A percentile compares a stretch with the other conserved stretches of the same genome.
These are phyloP conservation scores for Pogonus chalceus DNA, from an alignment of 1,140 invertebrate species.

Conservation along the genomic window DNA sequence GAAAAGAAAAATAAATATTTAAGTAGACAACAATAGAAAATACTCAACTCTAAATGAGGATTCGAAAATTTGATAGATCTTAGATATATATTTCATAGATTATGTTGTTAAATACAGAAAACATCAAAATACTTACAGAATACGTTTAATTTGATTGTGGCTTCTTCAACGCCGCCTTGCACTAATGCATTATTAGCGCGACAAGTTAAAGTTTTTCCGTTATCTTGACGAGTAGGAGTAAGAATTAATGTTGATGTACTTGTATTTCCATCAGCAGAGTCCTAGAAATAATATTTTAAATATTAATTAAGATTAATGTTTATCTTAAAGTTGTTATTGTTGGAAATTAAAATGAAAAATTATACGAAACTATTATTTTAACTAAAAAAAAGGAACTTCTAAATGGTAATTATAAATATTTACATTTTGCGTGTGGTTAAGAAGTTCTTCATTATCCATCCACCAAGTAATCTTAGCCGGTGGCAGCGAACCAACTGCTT, in stretches of 20 bases:
- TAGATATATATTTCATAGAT: too few relatives aligned
- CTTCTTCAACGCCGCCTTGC: constrained; percentile 59
- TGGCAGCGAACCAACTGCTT: constrained; percentile 68
- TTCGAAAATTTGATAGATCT: too few relatives aligned
- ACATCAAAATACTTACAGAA: constrained; percentile 70
- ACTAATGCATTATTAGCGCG: constrained; percentile 69
- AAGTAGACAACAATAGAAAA: too few relatives aligned
- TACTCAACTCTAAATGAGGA: too few relatives aligned
- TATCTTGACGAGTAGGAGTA: constrained; percentile 62
- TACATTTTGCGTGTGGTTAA: constrained; percentile 45
- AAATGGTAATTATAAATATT: too few relatives aligned
- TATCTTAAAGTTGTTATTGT: too few relatives aligned
- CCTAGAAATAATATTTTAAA: constrained; percentile 38
- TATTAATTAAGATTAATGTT: background rate
- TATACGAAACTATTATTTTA: too few relatives aligned
- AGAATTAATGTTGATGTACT: constrained; percentile 67
- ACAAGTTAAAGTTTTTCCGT: constrained; percentile 67
- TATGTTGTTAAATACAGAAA: too few relatives aligned
- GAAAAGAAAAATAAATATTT: too few relatives aligned
- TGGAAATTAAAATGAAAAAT: too few relatives aligned
- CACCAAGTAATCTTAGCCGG: constrained; percentile 72
- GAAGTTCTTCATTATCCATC: constrained; percentile 57
- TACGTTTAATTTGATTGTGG: constrained; percentile 68
- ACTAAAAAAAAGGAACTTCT: too few relatives aligned
- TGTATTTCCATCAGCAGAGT: constrained; percentile 66